Conservation (phyloP, 1,140 invertebrate species). For the Solenopsis invicta region DNA sequence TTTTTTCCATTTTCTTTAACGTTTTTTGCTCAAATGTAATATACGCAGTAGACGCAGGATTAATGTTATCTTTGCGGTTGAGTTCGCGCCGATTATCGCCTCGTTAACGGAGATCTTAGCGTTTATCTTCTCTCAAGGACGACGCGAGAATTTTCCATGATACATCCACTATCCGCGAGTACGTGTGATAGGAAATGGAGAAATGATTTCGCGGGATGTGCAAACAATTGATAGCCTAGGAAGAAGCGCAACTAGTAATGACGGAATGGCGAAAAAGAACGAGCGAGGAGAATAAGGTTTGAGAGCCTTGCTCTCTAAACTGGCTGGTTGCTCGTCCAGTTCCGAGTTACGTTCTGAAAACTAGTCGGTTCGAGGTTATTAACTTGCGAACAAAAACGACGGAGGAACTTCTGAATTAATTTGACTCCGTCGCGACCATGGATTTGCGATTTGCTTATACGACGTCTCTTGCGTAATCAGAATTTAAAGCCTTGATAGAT, state of each 20-base stretch:
- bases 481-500: slow-evolving; percentile 26
- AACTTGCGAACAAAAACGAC: slow-evolving; percentile 21
- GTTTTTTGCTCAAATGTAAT: neutral
- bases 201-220: neutral
- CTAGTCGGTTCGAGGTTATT: slow-evolving; percentile 40
- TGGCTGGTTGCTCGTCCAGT: neutral
- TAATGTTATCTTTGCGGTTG: neutral
- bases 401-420: slow-evolving; percentile 42
- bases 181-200: neutral
- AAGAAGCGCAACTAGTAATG: neutral
- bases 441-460: slow-evolving; percentile 28
- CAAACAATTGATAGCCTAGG: slow-evolving; percentile 21
- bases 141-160: slow-evolving; percentile 26
- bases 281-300: slow-evolving; percentile 11
- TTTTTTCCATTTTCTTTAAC: neutral
- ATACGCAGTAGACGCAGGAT: neutral
- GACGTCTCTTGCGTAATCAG: slow-evolving; percentile 28
- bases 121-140: neutral
- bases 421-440: neutral
- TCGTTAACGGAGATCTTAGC: slow-evolving; percentile 21
- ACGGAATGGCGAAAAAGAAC: slow-evolving; percentile 11
- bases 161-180: neutral
- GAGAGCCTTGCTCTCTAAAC: neutral
- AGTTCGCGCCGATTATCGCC: slow-evolving; percentile 18
- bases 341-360: slow-evolving; percentile 30